Percentiles rank a stretch among this genome's conserved stretches.
Evolutionary conservation across 2,797 vertebrate species (phyloP).

Genomic region (Sphenodon punctatus): DNA sequence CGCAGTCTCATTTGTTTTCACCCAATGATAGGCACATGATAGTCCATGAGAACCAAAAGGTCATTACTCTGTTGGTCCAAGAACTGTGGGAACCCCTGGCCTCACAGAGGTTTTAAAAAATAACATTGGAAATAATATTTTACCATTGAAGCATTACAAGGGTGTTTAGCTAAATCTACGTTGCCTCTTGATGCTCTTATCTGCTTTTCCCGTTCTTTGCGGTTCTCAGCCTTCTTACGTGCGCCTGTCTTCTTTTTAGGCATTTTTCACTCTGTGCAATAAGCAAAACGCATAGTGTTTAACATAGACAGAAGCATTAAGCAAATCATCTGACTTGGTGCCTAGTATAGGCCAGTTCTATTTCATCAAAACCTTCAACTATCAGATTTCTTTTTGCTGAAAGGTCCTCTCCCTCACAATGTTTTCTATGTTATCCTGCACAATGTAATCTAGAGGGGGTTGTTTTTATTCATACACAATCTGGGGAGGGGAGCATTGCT

Average conservation of each 20-base stretch:
- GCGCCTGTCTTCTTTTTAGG: conserved; percentile 99
- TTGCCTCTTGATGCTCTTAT: conserved; percentile 85
- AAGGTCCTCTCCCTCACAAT: too few relatives aligned
- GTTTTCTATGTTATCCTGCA: too few relatives aligned
- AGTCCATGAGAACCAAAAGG: too few relatives aligned
- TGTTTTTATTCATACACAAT: too few relatives aligned
- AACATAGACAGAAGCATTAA: neutral
- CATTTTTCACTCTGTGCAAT: conserved; percentile 76
- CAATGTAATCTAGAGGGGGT: too few relatives aligned
- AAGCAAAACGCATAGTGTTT: neutral
- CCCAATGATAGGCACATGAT: too few relatives aligned
- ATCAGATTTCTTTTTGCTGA: too few relatives aligned
- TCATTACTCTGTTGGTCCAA: too few relatives aligned
- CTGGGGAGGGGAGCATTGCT: too few relatives aligned
- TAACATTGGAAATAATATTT: neutral
- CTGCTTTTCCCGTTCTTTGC: conserved; percentile 94
- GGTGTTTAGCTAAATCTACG: conserved; percentile 93
- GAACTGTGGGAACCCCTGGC: too few relatives aligned
- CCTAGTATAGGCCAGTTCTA: neutral
- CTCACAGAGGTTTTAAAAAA: neutral
- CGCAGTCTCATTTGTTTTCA: too few relatives aligned
- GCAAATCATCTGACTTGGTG: neutral
- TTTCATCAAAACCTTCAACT: neutral
- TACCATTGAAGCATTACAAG: conserved; percentile 93
- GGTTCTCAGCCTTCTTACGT: conserved; percentile 94